Percentiles rank a stretch among this genome's conserved stretches.
These are phyloP conservation scores for Harpalus rufipes DNA, from an alignment of 2,888 invertebrate genomes.

Conservation along the genomic window DNA sequence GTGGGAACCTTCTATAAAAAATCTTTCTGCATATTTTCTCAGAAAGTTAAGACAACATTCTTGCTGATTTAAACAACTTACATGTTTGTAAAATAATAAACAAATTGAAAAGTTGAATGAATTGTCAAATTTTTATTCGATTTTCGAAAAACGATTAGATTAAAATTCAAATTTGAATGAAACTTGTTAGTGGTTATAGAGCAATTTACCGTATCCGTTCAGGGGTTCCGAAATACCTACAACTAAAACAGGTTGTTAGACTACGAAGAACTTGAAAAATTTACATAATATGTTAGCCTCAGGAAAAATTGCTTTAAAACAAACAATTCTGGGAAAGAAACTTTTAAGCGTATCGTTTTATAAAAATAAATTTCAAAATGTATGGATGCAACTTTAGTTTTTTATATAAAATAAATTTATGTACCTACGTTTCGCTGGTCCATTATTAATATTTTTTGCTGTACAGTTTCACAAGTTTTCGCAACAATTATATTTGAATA, in stretches of 20 bases:
- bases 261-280: constrained; percentile 61
- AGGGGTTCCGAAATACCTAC: constrained; percentile 61
- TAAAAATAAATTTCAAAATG: constrained; percentile 8
- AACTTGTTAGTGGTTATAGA: constrained; percentile 56
- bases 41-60: constrained; percentile 11
- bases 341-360: constrained; percentile 8
- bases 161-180: constrained; percentile 61
- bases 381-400: background rate
- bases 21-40: constrained; percentile 10
- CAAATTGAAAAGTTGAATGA: constrained; percentile 19
- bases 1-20: constrained; percentile 15
- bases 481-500: constrained; percentile 3
- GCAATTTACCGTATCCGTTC: constrained; percentile 60
- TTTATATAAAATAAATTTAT: constrained; percentile 14
- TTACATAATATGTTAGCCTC: constrained; percentile 64
- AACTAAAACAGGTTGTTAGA: constrained; percentile 65
- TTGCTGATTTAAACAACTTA: background rate
- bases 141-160: constrained; percentile 51
- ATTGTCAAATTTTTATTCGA: constrained; percentile 39
- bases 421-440: background rate
- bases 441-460: constrained; percentile 3
- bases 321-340: constrained; percentile 61
- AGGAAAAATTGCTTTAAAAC: constrained; percentile 59
- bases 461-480: background rate
- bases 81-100: constrained; percentile 11